These are phyloP conservation scores for Notodonta ziczac DNA, from an alignment of 2,888 invertebrate species.

Conservation along the genomic window DNA sequence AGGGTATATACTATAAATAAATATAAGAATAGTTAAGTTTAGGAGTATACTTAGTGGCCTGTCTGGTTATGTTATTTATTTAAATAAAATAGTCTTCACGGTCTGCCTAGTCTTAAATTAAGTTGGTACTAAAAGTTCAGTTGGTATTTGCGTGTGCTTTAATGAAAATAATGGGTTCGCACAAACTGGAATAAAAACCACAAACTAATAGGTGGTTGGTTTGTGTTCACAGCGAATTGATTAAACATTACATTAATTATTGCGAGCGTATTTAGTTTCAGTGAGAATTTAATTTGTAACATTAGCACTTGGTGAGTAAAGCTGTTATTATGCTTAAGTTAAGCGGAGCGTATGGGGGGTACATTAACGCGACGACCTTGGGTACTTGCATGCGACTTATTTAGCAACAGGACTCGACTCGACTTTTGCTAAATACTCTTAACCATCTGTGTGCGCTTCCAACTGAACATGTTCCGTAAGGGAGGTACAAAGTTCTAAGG, in stretches of 20 bases:
- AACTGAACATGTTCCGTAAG: no score
- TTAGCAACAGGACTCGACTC: no score
- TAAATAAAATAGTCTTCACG: no score
- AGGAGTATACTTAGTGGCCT: no score
- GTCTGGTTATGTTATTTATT: no score
- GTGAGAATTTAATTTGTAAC: constrained; percentile 10
- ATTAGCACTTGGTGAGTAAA: constrained; percentile 1
- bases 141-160: no score
- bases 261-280: constrained; percentile 16
- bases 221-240: background rate
- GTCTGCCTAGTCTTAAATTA: background rate
- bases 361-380: background rate
- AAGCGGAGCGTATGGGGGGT: background rate
- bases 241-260: constrained; percentile 16
- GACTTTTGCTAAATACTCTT: no score
- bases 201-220: background rate
- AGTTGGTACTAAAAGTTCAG: background rate
- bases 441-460: no score
- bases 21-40: no score
- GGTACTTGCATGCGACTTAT: background rate
- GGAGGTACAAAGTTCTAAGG: no score
- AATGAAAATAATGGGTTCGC: background rate
- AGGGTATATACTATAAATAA: no score
- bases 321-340: background rate
- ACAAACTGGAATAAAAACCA: background rate